Percentiles rank a stretch among this genome's conserved stretches.
These are phyloP conservation scores for Ranitomeya variabilis DNA, from an alignment of 2,113 vertebrate genomes.

Conservation along the genomic window DNA sequence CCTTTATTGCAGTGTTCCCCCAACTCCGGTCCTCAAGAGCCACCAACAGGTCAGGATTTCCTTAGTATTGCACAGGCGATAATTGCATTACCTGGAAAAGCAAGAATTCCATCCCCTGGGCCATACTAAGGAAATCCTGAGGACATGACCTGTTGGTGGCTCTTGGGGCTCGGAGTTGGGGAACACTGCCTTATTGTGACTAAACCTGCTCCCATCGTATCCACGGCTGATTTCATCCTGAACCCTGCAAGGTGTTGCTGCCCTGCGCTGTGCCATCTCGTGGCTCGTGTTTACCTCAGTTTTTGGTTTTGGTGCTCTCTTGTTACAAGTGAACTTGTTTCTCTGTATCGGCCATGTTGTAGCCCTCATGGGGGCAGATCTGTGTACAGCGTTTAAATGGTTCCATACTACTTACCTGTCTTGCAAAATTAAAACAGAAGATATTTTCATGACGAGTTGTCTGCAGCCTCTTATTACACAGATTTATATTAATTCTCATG, in stretches of 20 bases:
- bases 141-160: no score
- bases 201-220: no score
- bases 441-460: slow-evolving; percentile 55
- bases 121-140: no score
- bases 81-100: no score
- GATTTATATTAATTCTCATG: neutral
- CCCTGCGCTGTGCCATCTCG: neutral
- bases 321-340: slow-evolving; percentile 56
- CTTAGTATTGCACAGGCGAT: no score
- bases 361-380: slow-evolving; percentile 34
- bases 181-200: no score
- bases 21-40: no score
- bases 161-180: no score
- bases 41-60: no score
- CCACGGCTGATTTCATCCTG: no score
- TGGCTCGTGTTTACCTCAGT: slow-evolving; percentile 39
- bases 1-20: no score
- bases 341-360: slow-evolving; percentile 56
- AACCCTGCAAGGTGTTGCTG: neutral
- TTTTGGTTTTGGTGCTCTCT: slow-evolving; percentile 50
- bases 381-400: slow-evolving; percentile 55
- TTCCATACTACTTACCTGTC: slow-evolving; percentile 59
- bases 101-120: no score
- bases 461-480: neutral
- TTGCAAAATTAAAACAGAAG: slow-evolving; percentile 60